A percentile compares a stretch with the other conserved stretches of the same genome.
Conservation (phyloP, 2,888 invertebrate species). For the Nephrotoma appendiculata region DNA sequence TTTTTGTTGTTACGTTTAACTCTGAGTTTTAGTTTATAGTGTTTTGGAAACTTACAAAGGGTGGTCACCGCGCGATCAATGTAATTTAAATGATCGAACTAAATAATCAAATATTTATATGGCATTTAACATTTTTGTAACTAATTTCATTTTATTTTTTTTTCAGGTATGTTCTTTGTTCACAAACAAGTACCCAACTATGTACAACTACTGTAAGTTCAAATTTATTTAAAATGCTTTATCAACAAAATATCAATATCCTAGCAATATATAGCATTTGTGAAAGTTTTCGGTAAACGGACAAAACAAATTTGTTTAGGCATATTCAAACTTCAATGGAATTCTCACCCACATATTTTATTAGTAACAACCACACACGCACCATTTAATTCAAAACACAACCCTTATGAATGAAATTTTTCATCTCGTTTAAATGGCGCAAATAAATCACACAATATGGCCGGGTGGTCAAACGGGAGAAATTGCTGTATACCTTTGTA, state of each 20-base stretch:
- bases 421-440: not conserved
- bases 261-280: not conserved
- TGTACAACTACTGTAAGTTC: too few relatives aligned
- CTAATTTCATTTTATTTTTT: too few relatives aligned
- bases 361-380: not conserved
- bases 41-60: not conserved
- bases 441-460: not conserved
- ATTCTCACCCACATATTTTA: not conserved
- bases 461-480: not conserved
- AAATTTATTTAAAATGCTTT: too few relatives aligned
- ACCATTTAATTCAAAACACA: not conserved
- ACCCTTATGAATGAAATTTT: not conserved
- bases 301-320: not conserved
- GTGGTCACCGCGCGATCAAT: too few relatives aligned
- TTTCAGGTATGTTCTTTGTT: too few relatives aligned
- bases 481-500: not conserved
- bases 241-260: too few relatives aligned
- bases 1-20: not conserved
- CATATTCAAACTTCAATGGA: not conserved
- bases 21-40: not conserved
- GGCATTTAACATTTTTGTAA: too few relatives aligned
- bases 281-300: not conserved
- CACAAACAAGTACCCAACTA: too few relatives aligned
- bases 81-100: too few relatives aligned
- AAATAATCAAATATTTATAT: too few relatives aligned